Base-by-base conservation (phyloP, 2,113 vertebrate genomes). In the Oreochromis spilurus region DNA sequence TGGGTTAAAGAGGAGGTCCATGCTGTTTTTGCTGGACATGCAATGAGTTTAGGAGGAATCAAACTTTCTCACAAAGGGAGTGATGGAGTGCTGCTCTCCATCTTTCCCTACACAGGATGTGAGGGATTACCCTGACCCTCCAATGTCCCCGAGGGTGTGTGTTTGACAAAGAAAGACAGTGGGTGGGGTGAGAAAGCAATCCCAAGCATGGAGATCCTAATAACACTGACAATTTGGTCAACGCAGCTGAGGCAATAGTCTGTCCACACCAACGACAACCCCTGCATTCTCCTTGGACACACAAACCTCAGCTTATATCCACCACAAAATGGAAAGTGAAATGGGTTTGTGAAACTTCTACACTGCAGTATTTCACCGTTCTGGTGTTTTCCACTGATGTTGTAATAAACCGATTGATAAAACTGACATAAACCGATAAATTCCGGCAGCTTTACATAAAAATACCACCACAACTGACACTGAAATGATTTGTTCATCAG, bases 221-320 rank as follows among this genome's bases (percentile, higher is more conserved):
- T 83, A 93, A 93, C 89, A 83, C 72, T 89, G 92, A 89, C 89
- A 43, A 95, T 94, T 93, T 94, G 78, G 80, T 87, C 90, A 93
- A 89, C 86, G 89, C 94, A 95, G 95, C 94, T 95, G 94, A 95
- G 94, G 87, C 94, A 91, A 93, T 43, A 91, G 77, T 40, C 88
- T 81, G 52, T 29, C 65, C 50, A 17, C 40, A 67, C 38, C 53
- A 57, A 19, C 50, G 7, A 40, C 60, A 31, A 16, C 40, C 10
- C 38, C 26, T 13, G 40, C 43, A 4, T 21, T 6, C 78, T 26
- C 81, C 4, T 3, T 31, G 2, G 16, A 65, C 50, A 43, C 45
- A 54, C 17, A 29, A 55, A 77, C 14, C 79, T 45, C 83, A 75
- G n/a, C 85, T 72, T 16, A 75, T 5, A 62, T 8, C 78, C 83